Conservation (phyloP, 2,113 vertebrate species). For the Cheirogaleus medius region DNA sequence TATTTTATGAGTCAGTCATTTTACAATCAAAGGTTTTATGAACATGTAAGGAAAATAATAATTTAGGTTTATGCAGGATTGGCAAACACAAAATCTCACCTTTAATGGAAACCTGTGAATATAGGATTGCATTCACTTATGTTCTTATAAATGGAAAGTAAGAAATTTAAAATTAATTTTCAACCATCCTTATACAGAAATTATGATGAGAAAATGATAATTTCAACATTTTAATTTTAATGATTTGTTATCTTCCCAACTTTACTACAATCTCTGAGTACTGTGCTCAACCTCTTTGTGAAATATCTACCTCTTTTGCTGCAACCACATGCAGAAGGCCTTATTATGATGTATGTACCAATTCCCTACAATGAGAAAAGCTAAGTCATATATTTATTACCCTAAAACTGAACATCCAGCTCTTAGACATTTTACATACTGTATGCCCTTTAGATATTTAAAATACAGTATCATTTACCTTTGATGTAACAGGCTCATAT, state of each 20-base stretch:
- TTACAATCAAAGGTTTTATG: neutral
- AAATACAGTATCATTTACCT: neutral
- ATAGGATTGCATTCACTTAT: neutral
- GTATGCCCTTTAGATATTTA: neutral
- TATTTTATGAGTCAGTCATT: neutral
- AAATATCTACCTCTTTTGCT: neutral
- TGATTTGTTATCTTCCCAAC: neutral
- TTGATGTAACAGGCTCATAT: neutral
- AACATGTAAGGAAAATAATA: neutral
- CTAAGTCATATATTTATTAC: neutral
- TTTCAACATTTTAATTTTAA: neutral
- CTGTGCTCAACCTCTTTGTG: neutral
- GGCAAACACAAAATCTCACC: neutral
- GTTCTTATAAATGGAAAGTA: slow-evolving; percentile 45
- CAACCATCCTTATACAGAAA: neutral
- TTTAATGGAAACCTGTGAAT: neutral
- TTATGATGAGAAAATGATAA: neutral
- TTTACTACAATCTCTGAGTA: neutral
- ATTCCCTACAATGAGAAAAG: neutral
- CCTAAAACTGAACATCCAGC: neutral
- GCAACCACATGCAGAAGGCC: neutral
- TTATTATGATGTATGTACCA: neutral
- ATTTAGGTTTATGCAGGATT: neutral
- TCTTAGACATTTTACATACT: neutral
- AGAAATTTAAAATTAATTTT: slow-evolving; percentile 23